These are phyloP conservation scores for Apodemia mormo DNA, from an alignment of 2,888 invertebrate species.

Conservation along the genomic window DNA sequence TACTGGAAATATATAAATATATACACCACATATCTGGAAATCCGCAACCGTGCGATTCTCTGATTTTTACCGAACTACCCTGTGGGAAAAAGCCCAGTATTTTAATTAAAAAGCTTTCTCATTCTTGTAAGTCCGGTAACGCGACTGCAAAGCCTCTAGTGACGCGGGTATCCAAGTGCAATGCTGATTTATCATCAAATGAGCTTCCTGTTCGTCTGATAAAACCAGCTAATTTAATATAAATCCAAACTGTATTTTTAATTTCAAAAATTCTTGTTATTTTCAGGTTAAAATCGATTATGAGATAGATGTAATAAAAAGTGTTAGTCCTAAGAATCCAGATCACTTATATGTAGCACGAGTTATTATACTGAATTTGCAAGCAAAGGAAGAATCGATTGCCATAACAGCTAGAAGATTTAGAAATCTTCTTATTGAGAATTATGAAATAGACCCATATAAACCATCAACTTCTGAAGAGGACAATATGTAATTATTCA, in stretches of 20 bases:
- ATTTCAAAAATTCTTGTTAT: slow-evolving; percentile 11
- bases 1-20: too few species aligned
- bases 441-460: slow-evolving; percentile 83
- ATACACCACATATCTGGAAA: too few species aligned
- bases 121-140: too few species aligned
- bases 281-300: slow-evolving; percentile 85
- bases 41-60: too few species aligned
- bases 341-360: slow-evolving; percentile 86
- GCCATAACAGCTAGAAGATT: slow-evolving; percentile 84
- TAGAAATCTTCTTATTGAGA: slow-evolving; percentile 87
- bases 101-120: too few species aligned
- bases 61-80: too few species aligned
- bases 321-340: slow-evolving; percentile 84
- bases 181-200: too few species aligned
- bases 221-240: too few species aligned
- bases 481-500: slow-evolving; percentile 21
- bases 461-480: slow-evolving; percentile 50
- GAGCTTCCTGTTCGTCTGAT: too few species aligned
- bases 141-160: too few species aligned
- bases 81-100: too few species aligned
- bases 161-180: too few species aligned
- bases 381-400: slow-evolving; percentile 79
- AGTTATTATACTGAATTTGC: slow-evolving; percentile 83
- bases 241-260: neutral
- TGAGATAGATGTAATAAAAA: slow-evolving; percentile 89